Percentiles rank a stretch among this genome's conserved stretches.
These are phyloP conservation scores for Liasis olivaceus DNA, from an alignment of 2,797 vertebrate species.

Conservation along the genomic window DNA sequence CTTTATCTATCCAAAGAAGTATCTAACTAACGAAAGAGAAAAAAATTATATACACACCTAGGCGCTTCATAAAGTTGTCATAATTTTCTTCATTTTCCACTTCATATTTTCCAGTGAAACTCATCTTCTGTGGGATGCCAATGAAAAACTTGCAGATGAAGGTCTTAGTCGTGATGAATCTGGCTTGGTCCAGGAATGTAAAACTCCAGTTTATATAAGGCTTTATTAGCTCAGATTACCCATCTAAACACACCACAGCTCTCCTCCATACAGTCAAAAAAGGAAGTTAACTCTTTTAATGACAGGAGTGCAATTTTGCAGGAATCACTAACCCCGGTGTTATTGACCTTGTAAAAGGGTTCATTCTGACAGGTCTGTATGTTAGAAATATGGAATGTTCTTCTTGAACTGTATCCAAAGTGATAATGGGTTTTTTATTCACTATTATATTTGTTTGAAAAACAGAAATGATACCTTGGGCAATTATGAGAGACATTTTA, in stretches of 20 bases:
- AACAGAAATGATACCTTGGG: background rate
- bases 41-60: conserved; percentile 78
- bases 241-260: conserved; percentile 45
- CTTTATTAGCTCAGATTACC: conserved; percentile 39
- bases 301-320: background rate
- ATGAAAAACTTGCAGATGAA: background rate
- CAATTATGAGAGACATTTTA: background rate
- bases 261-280: conserved; percentile 41
- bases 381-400: background rate
- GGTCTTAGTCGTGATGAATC: conserved; percentile 23
- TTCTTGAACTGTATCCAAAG: background rate
- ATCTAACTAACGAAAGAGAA: background rate
- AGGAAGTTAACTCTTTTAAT: conserved; percentile 59
- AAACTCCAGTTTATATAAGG: conserved; percentile 61
- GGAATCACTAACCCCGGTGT: conserved; percentile 60
- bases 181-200: background rate
- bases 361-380: conserved; percentile 26
- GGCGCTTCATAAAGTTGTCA: conserved; percentile 84
- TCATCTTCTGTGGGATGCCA: conserved; percentile 72
- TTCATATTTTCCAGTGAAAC: conserved; percentile 90
- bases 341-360: conserved; percentile 54
- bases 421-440: background rate
- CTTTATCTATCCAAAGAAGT: background rate
- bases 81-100: conserved; percentile 89
- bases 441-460: background rate